Percentiles rank a stretch among this genome's conserved stretches.
phyloP scores from a whole-genome alignment of 1,140 invertebrate genomes.

The Eumaeus atala region DNA sequence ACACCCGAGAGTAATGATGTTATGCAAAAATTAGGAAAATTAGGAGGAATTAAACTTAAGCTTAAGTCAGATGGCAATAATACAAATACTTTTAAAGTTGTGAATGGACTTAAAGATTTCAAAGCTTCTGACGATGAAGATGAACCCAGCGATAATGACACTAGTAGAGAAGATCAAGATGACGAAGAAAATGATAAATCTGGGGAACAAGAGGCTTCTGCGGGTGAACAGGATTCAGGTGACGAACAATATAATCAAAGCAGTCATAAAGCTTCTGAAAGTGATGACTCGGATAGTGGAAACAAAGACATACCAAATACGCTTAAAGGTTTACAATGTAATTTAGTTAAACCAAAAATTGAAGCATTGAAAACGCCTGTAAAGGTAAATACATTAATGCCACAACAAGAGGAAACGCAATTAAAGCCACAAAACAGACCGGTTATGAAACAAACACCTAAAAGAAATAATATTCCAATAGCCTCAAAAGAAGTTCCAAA shows the following conservation, averaged over 20 bases:
- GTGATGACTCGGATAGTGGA: constrained; percentile 35
- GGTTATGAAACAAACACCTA: constrained; percentile 59
- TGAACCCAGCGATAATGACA: constrained; percentile 45
- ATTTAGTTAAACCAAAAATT: constrained; percentile 31
- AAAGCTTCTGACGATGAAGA: constrained; percentile 59
- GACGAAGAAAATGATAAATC: constrained; percentile 40
- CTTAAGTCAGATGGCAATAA: constrained; percentile 55
- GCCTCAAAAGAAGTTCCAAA: constrained; percentile 27
- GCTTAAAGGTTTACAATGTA: constrained; percentile 36
- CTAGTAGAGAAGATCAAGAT: constrained; percentile 32
- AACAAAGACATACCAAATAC: constrained; percentile 20
- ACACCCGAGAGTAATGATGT: constrained; percentile 33
- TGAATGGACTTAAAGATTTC: constrained; percentile 63
- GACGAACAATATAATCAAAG: constrained; percentile 30
- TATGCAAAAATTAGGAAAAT: constrained; percentile 52
- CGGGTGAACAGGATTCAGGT: constrained; percentile 39
- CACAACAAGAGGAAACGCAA: constrained; percentile 25
- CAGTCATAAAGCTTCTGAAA: constrained; percentile 34
- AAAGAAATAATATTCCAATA: constrained; percentile 39
- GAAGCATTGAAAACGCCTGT: constrained; percentile 26
- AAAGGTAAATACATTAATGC: constrained; percentile 25
- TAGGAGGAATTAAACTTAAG: constrained; percentile 62
- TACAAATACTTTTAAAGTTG: constrained; percentile 55
- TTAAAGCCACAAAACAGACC: constrained; percentile 36
- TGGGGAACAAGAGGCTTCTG: constrained; percentile 33